phyloP scores from a whole-genome alignment of 2,888 invertebrate species.

The Drosophila fulvimacula region DNA sequence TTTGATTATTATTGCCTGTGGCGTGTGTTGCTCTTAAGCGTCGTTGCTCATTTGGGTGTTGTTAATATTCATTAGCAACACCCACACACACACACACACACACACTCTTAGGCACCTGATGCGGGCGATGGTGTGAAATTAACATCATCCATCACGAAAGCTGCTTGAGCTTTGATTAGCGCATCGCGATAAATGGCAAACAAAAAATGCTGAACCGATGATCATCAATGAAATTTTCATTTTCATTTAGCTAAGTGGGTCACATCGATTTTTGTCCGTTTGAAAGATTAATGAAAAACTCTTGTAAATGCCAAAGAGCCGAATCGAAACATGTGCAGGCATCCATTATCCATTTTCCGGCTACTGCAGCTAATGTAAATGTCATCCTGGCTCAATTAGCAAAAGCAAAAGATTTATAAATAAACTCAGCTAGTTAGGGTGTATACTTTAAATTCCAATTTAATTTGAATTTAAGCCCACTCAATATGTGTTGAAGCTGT shows the following conservation, averaged over 20 bases:
- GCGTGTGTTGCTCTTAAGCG: constrained; percentile 62
- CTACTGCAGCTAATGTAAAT: constrained; percentile 49
- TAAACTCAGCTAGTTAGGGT: background rate
- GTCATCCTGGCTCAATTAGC: constrained; percentile 31
- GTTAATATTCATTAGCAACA: constrained; percentile 68
- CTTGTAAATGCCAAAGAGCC: constrained; percentile 17
- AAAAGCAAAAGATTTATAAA: constrained; percentile 4
- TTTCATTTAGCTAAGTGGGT: constrained; percentile 41
- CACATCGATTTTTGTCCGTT: constrained; percentile 31
- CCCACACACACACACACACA: constrained; percentile 19
- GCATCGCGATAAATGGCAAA: constrained; percentile 49
- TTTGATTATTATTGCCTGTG: constrained; percentile 23
- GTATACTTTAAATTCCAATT: background rate
- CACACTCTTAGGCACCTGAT: constrained; percentile 49
- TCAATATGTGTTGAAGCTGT: background rate
- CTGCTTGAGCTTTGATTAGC: constrained; percentile 60
- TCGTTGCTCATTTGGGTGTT: constrained; percentile 50
- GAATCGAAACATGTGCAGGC: background rate
- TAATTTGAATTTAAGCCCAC: constrained; percentile 1
- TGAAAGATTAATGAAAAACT: constrained; percentile 32
- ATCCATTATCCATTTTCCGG: constrained; percentile 8
- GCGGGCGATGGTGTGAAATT: constrained; percentile 42
- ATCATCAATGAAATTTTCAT: constrained; percentile 38
- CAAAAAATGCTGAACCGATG: background rate
- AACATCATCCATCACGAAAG: constrained; percentile 67